Evolutionary conservation across 1,140 invertebrate species (phyloP).

Genomic region (Drosophila tristis): DNA sequence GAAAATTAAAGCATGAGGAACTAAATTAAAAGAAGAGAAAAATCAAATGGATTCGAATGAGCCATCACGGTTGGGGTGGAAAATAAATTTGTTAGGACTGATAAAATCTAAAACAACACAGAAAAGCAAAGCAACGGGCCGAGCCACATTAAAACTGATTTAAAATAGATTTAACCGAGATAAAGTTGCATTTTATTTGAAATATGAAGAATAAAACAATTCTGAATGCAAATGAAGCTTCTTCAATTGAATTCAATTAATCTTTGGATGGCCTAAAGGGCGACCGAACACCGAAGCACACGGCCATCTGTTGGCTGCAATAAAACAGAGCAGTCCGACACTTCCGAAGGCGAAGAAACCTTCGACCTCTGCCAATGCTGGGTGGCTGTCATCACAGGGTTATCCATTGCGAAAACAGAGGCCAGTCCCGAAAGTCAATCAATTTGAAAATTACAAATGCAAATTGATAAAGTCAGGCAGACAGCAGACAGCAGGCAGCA

Average conservation of each 20-base stretch:
- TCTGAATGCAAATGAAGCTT: background rate
- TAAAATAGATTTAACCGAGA: too few relatives aligned
- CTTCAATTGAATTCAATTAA: background rate
- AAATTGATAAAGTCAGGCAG: conserved; percentile 54
- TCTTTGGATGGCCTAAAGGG: background rate
- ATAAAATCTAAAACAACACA: too few relatives aligned
- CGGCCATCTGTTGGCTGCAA: background rate
- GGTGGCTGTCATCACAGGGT: background rate
- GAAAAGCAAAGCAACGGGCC: too few relatives aligned
- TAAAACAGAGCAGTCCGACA: background rate
- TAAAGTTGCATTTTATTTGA: too few relatives aligned
- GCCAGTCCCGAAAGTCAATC: conserved; percentile 42
- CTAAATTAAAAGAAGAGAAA: too few relatives aligned
- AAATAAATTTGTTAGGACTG: too few relatives aligned
- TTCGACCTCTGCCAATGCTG: background rate
- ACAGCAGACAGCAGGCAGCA: conserved; percentile 18
- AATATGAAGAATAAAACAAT: too few relatives aligned
- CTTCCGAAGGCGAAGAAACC: background rate
- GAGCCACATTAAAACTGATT: too few relatives aligned
- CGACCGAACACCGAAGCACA: too few relatives aligned
- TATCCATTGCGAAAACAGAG: conserved; percentile 3
- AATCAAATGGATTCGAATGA: too few relatives aligned
- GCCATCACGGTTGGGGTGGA: too few relatives aligned
- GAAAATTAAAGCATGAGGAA: too few relatives aligned
- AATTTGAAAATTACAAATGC: conserved; percentile 65